phyloP scores from a whole-genome alignment of 1,140 invertebrate genomes.

The Brachionus asplanchnoidis region DNA sequence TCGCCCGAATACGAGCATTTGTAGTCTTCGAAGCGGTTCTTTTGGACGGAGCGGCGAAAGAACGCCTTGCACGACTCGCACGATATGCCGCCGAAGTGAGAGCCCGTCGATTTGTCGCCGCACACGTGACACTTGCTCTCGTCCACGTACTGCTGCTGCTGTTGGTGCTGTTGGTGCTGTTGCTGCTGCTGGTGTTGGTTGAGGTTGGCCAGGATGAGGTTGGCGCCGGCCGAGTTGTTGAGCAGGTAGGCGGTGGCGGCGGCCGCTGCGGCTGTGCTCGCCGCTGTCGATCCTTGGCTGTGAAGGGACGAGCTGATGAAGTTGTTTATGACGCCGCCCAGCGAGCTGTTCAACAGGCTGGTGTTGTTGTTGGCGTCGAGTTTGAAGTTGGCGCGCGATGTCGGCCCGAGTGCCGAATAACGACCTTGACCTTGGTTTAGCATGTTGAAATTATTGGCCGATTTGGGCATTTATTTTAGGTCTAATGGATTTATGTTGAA shows the following conservation, averaged over 20 bases:
- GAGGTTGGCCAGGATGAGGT: not conserved
- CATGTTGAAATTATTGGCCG: not conserved
- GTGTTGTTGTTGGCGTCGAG: constrained; percentile 2
- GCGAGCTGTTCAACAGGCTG: not conserved
- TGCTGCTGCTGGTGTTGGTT: constrained; percentile 5
- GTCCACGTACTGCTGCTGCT: not conserved
- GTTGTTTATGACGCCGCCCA: constrained; percentile 10
- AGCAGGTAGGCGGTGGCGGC: constrained; percentile 10
- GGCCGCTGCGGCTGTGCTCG: not conserved
- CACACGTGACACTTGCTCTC: constrained; percentile 39
- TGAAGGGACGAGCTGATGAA: not conserved
- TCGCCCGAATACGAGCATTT: constrained; percentile 49
- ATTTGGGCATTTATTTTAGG: constrained; percentile 35
- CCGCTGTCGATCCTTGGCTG: not conserved
- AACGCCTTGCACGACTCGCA: constrained; percentile 41
- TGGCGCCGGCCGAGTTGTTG: not conserved
- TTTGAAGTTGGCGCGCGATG: not conserved
- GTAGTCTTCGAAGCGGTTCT: constrained; percentile 46
- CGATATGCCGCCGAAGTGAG: constrained; percentile 49
- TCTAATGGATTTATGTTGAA: too few species aligned
- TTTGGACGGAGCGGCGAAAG: constrained; percentile 36
- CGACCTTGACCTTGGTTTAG: not conserved
- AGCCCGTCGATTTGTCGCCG: constrained; percentile 42
- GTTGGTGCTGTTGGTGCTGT: not conserved
- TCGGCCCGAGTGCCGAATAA: not conserved